Conservation (phyloP, 2,888 invertebrate genomes). For the Ennomos quercinarius region DNA sequence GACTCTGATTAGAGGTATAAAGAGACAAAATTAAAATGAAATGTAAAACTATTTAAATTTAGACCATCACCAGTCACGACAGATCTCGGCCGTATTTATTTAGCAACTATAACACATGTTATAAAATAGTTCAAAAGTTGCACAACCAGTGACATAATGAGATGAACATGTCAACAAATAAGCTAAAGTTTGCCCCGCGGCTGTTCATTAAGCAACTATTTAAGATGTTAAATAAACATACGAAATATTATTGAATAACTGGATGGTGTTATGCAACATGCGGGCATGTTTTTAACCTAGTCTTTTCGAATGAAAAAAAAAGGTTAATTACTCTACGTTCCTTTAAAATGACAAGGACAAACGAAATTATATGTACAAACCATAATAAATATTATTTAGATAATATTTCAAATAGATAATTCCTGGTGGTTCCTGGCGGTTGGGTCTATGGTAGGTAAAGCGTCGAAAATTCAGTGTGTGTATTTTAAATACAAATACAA, state of each 20-base stretch:
- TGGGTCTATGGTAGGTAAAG: too few species aligned
- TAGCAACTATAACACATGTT: slow-evolving; percentile 26
- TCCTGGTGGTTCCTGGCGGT: too few species aligned
- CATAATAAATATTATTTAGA: too few species aligned
- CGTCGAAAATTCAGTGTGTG: too few species aligned
- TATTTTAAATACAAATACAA: too few species aligned
- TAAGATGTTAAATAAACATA: slow-evolving; percentile 84
- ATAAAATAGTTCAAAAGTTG: slow-evolving; percentile 29
- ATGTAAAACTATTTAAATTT: not conserved
- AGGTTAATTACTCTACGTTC: too few species aligned
- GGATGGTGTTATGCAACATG: slow-evolving; percentile 56
- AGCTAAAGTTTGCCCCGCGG: slow-evolving; percentile 54
- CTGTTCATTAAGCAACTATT: slow-evolving; percentile 81
- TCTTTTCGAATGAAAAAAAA: too few species aligned
- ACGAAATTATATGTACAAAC: too few species aligned
- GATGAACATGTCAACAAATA: slow-evolving; percentile 72
- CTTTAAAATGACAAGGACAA: too few species aligned
- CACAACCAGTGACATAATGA: slow-evolving; percentile 48
- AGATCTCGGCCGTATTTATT: slow-evolving; percentile 11
- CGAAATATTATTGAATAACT: slow-evolving; percentile 80
- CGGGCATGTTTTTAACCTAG: too few species aligned
- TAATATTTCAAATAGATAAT: too few species aligned
- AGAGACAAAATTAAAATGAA: not conserved
- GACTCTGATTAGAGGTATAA: too few species aligned
- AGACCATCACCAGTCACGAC: not conserved